Conservation (phyloP, 2,888 invertebrate species). For the Synanthedon vespiformis region DNA sequence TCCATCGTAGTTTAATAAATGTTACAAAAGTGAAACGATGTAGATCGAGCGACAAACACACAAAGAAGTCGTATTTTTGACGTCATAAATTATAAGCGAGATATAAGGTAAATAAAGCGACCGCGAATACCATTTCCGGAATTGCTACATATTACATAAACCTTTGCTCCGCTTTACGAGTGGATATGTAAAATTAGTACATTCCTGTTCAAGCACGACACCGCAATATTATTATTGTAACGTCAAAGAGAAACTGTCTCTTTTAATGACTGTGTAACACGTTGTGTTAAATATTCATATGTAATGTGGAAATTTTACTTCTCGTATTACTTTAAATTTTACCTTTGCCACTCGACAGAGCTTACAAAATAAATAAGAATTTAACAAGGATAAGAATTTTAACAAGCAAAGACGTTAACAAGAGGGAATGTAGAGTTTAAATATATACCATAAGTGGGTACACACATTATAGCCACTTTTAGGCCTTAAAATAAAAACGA, state of each 20-base stretch:
- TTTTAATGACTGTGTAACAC: slow-evolving; percentile 30
- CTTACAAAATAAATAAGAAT: too few species aligned
- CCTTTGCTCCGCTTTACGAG: not conserved
- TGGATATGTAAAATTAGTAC: not conserved
- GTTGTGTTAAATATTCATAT: slow-evolving; percentile 12
- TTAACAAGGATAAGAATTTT: too few species aligned
- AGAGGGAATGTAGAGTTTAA: too few species aligned
- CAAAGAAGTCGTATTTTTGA: not conserved
- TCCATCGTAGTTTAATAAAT: too few species aligned
- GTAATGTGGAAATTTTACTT: too few species aligned
- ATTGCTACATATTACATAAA: not conserved
- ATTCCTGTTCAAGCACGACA: slow-evolving; percentile 2
- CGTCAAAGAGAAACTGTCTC: slow-evolving; percentile 27
- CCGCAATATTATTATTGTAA: slow-evolving; percentile 22
- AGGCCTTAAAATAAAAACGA: too few species aligned
- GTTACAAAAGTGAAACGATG: too few species aligned
- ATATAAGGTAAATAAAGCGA: not conserved
- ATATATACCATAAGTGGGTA: too few species aligned
- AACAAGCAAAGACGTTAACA: too few species aligned
- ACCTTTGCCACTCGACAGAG: too few species aligned
- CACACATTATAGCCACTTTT: too few species aligned
- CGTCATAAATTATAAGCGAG: not conserved
- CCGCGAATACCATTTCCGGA: not conserved
- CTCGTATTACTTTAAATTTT: too few species aligned
- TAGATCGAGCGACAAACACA: not conserved